phyloP scores from a whole-genome alignment of 2,797 vertebrate species.

The Chiroxiphia lanceolata region DNA sequence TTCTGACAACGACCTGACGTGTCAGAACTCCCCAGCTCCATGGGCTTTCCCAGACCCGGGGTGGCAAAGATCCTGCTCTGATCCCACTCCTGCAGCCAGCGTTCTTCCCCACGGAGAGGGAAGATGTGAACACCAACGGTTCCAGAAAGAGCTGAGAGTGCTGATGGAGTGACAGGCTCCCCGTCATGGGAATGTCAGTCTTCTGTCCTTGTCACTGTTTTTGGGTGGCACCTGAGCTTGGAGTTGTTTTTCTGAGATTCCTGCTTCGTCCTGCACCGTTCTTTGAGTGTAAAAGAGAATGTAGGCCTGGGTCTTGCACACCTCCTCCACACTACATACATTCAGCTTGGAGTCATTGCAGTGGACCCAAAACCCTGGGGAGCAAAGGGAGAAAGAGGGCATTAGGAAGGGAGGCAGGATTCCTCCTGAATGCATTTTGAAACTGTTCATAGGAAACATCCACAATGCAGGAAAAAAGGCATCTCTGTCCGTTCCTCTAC shows the following conservation, averaged over 20 bases:
- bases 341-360: constrained; percentile 99
- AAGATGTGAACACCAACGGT: constrained; percentile 5
- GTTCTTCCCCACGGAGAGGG: constrained; percentile 36
- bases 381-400: constrained; percentile 45
- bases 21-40: constrained; percentile 33
- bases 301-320: constrained; percentile 99
- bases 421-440: background rate
- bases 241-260: constrained; percentile 77
- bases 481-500: background rate
- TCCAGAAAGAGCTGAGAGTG: background rate
- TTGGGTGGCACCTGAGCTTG: constrained; percentile 80
- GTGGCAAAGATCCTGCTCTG: background rate
- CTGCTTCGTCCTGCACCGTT: constrained; percentile 85
- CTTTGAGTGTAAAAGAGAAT: constrained; percentile 99
- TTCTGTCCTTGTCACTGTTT: constrained; percentile 68
- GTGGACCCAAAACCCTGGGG: constrained; percentile 98
- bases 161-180: constrained; percentile 31
- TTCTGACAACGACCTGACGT: constrained; percentile 23
- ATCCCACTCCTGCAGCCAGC: constrained; percentile 58
- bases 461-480: background rate
- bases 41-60: constrained; percentile 27
- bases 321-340: constrained; percentile 98
- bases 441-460: background rate
- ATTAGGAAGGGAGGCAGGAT: constrained; percentile 5
- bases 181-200: constrained; percentile 65